Percentiles rank a stretch among this genome's conserved stretches.
Evolutionary conservation across 2,113 vertebrate genomes (phyloP).

Genomic region (Thryonomys swinderianus): DNA sequence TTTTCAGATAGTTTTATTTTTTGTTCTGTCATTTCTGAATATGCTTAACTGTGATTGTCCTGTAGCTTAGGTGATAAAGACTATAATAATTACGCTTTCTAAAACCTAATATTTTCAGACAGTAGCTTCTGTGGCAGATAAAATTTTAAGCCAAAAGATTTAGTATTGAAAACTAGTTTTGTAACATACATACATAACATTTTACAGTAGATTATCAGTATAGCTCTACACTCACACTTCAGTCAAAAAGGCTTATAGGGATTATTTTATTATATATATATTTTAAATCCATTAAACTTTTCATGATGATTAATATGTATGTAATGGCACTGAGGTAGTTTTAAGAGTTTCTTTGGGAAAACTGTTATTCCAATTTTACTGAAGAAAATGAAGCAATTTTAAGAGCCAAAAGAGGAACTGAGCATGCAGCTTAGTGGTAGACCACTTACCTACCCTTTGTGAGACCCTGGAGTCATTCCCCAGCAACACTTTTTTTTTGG

Average conservation of each 20-base stretch:
- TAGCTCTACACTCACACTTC: conserved; percentile 11
- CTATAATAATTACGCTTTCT: background rate
- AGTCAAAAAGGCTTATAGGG: background rate
- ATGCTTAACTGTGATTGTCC: background rate
- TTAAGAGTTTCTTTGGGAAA: conserved; percentile 54
- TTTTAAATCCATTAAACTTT: conserved; percentile 52
- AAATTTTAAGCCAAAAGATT: conserved; percentile 56
- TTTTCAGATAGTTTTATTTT: conserved; percentile 60
- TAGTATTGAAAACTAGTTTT: conserved; percentile 42
- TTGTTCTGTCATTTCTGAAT: conserved; percentile 26
- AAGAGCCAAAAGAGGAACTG: background rate
- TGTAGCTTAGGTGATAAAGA: background rate
- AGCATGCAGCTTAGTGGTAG: background rate
- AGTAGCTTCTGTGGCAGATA: conserved; percentile 45
- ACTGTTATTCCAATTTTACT: conserved; percentile 45
- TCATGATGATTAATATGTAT: background rate
- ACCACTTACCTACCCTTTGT: background rate
- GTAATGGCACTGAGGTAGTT: background rate
- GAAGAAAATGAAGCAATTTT: conserved; percentile 45
- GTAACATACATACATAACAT: background rate
- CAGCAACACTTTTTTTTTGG: too few relatives aligned
- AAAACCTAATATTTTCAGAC: conserved; percentile 50
- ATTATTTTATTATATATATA: conserved; percentile 34
- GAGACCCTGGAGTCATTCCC: background rate
- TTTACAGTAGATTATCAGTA: background rate